phyloP scores from a whole-genome alignment of 2,888 invertebrate genomes.

The Brachypterus glaber region DNA sequence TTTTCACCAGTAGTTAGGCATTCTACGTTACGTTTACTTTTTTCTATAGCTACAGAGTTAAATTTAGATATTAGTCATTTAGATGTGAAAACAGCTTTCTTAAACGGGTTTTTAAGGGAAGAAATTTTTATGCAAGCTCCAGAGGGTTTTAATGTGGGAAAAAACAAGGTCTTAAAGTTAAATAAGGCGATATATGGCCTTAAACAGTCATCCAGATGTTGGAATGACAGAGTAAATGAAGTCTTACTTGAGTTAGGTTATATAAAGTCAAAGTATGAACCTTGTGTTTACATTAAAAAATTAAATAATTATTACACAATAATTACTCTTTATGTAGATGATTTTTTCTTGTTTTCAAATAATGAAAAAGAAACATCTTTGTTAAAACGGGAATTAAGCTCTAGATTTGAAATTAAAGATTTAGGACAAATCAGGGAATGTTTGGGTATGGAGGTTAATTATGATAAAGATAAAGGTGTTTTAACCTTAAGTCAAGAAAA shows the following conservation, averaged over 20 bases:
- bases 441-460: conserved; percentile 16
- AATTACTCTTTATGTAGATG: conserved; percentile 3
- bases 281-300: conserved; percentile 14
- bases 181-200: conserved; percentile 14
- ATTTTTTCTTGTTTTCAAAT: conserved; percentile 9
- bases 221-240: conserved; percentile 11
- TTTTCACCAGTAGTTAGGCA: conserved; percentile 18
- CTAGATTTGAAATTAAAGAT: conserved; percentile 20
- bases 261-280: conserved; percentile 15
- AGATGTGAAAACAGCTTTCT: conserved; percentile 16
- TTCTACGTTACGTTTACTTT: conserved; percentile 15
- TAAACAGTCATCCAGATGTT: conserved; percentile 13
- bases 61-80: conserved; percentile 10
- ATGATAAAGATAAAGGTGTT: conserved; percentile 10
- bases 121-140: too few species aligned
- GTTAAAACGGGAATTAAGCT: conserved; percentile 8
- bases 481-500: conserved; percentile 16
- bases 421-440: conserved; percentile 17
- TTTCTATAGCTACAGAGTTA: conserved; percentile 12
- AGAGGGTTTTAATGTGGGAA: conserved; percentile 9
- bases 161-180: conserved; percentile 9
- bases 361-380: conserved; percentile 3
- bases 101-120: conserved; percentile 16
- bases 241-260: conserved; percentile 12
- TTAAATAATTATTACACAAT: conserved; percentile 7